phyloP scores from a whole-genome alignment of 2,888 invertebrate genomes.

The Apodemia zela region DNA sequence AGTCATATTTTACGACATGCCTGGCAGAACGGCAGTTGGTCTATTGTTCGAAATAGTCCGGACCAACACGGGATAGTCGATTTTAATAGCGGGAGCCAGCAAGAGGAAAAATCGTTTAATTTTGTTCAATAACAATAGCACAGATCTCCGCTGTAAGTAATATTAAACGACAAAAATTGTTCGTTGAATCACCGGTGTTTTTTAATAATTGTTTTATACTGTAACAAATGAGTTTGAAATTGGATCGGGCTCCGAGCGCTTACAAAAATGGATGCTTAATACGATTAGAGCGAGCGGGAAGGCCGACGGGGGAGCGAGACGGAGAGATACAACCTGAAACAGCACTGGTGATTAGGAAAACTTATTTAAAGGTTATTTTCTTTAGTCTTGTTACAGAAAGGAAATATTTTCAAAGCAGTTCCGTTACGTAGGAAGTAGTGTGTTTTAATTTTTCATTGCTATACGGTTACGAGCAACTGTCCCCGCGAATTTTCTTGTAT shows the following conservation, averaged over 20 bases:
- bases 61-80: too few relatives aligned
- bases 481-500: too few relatives aligned
- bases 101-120: too few relatives aligned
- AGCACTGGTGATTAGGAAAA: neutral
- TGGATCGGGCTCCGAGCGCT: slow-evolving; percentile 81
- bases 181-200: slow-evolving; percentile 72
- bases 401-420: neutral
- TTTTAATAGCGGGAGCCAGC: neutral
- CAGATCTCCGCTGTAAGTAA: slow-evolving; percentile 49
- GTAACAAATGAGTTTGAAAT: slow-evolving; percentile 85
- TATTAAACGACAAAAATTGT: slow-evolving; percentile 71
- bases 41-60: too few relatives aligned
- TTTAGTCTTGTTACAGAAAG: neutral
- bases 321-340: slow-evolving; percentile 8
- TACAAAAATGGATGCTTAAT: slow-evolving; percentile 85
- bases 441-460: too few relatives aligned
- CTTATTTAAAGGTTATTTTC: slow-evolving; percentile 1
- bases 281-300: slow-evolving; percentile 79
- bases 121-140: neutral
- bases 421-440: neutral
- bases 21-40: too few relatives aligned
- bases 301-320: slow-evolving; percentile 39
- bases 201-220: slow-evolving; percentile 79
- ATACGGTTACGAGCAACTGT: too few relatives aligned
- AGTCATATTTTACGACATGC: too few relatives aligned